phyloP scores from a whole-genome alignment of 2,888 invertebrate genomes.

The Ectobius pallidus region DNA sequence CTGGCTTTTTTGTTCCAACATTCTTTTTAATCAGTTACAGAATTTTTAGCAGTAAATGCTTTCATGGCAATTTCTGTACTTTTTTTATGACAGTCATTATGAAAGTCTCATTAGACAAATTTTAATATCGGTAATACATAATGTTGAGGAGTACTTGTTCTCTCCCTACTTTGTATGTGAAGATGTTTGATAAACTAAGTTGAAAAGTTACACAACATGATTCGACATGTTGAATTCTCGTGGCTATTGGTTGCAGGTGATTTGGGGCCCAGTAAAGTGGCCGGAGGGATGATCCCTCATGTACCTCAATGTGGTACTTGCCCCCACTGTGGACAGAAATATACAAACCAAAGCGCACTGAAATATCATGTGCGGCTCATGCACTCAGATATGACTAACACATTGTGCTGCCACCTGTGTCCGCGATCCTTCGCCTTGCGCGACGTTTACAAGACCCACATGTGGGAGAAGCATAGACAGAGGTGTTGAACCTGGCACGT shows the following conservation, averaged over 20 bases:
- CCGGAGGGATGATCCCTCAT: constrained; percentile 49
- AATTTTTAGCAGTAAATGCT: too few relatives aligned
- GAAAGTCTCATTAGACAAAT: too few relatives aligned
- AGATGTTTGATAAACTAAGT: too few relatives aligned
- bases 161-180: too few relatives aligned
- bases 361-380: constrained; percentile 72
- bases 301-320: constrained; percentile 66
- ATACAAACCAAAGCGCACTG: constrained; percentile 72
- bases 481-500: constrained; percentile 35
- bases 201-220: too few relatives aligned
- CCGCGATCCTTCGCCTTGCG: constrained; percentile 71
- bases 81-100: too few relatives aligned
- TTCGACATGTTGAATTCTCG: background rate
- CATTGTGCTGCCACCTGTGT: constrained; percentile 71
- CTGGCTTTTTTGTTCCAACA: too few relatives aligned
- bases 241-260: constrained; percentile 27
- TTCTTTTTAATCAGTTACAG: too few relatives aligned
- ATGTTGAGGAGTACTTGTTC: too few relatives aligned
- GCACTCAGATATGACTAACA: constrained; percentile 71
- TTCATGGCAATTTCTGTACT: too few relatives aligned
- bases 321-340: constrained; percentile 71
- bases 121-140: too few relatives aligned
- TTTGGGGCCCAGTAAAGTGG: constrained; percentile 13
- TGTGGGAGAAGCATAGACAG: constrained; percentile 65
- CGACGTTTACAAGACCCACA: constrained; percentile 71